phyloP scores from a whole-genome alignment of 2,113 vertebrate genomes.

The cat (Felis catus) region F.catus_Fca126_mat1.0 CM031413.1:88557001-88557500 shows the following conservation, averaged over 20 bases:
- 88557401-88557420: neutral
- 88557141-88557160: neutral
- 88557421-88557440: conserved; percentile 19
- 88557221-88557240: conserved; percentile 54
- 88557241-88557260: neutral
- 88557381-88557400: conserved; percentile 1
- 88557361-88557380: neutral
- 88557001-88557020: neutral
- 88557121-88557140: conserved; percentile 52
- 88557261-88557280: conserved; percentile 39
- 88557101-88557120: conserved; percentile 24
- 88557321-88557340: neutral
- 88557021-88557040: conserved; percentile 2
- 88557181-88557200: conserved; percentile 68
- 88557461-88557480: conserved; percentile 74
- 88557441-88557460: conserved; percentile 81
- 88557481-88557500: conserved; percentile 75
- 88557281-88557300: conserved; percentile 37
- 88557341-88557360: conserved; percentile 54
- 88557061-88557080: neutral
- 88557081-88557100: neutral
- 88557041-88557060: neutral
- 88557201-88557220: conserved; percentile 56
- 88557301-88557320: conserved; percentile 51
- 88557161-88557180: conserved; percentile 65